Conservation (phyloP, 1,140 invertebrate genomes). For the Acromyrmex heyeri region DNA sequence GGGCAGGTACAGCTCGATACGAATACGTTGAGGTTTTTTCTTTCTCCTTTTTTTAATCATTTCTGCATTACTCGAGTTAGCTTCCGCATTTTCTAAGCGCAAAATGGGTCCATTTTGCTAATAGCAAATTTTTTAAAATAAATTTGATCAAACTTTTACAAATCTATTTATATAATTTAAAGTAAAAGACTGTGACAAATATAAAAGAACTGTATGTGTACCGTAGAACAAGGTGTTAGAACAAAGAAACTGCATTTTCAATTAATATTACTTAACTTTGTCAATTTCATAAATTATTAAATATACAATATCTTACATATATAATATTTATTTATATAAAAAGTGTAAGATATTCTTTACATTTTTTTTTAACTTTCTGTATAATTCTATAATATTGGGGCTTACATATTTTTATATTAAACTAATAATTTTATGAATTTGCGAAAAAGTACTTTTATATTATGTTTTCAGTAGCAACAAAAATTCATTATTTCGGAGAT, state of each 20-base stretch:
- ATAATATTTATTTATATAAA: not conserved
- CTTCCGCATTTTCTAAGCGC: not conserved
- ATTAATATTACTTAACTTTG: slow-evolving; percentile 12
- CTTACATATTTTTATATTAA: not conserved
- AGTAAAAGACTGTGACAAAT: too few species aligned
- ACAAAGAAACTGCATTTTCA: not conserved
- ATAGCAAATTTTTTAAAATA: not conserved
- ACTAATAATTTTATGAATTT: too few species aligned
- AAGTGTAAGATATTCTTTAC: not conserved
- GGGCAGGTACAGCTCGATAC: slow-evolving; percentile 26
- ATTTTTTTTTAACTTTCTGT: not conserved
- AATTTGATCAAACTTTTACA: not conserved
- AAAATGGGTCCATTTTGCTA: slow-evolving; percentile 3
- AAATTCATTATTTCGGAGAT: not conserved
- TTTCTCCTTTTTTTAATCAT: not conserved
- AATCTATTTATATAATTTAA: slow-evolving; percentile 24
- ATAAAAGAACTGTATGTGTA: not conserved
- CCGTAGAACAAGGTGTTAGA: not conserved
- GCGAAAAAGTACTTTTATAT: too few species aligned
- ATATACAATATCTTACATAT: not conserved
- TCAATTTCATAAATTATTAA: not conserved
- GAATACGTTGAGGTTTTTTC: slow-evolving; percentile 7
- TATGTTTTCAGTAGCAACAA: not conserved
- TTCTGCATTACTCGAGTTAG: not conserved
- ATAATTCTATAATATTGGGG: not conserved